Base-by-base conservation (phyloP, 2,888 invertebrate species). In the Sphaeridia pumilis region DNA sequence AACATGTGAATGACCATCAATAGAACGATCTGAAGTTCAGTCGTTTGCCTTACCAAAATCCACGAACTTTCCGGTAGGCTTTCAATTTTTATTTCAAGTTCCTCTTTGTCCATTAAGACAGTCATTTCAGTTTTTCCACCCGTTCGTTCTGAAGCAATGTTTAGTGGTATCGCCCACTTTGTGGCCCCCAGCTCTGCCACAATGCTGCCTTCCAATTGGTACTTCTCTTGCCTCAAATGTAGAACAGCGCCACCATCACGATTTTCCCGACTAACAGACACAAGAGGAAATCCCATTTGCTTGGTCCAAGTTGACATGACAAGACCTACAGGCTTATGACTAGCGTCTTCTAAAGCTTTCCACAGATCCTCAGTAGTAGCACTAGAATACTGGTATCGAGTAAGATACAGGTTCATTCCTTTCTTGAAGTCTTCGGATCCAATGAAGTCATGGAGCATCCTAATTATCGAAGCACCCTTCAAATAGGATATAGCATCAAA, bases 151-250 rank as follows among this genome's bases (percentile, higher is more conserved):
- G 85, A 84, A 49, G 83, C 82, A 55, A 93, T 80, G 31, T 84
- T 83, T 53, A 94, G 78, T 1, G 94, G 94, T 48, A 94, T 83
- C 77, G 88, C 82, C 94, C 94, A 94, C 14, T 80, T 70, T n/a
- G n/a, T n/a, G n/a, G n/a, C n/a, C n/a, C n/a, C n/a, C n/a, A n/a
- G n/a, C n/a, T n/a, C n/a, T 5, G 53, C 34, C 26, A 26, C 46
- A n/a, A n/a, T n/a, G n/a, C n/a, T n/a, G n/a, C n/a, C n/a, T n/a
- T n/a, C n/a, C n/a, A n/a, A n/a, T n/a, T n/a, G n/a, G n/a, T n/a
- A n/a, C n/a, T n/a, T n/a, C n/a, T n/a, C n/a, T n/a, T n/a, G n/a
- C n/a, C n/a, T n/a, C n/a, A n/a, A n/a, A n/a, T n/a, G n/a, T n/a
- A n/a, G n/a, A n/a, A n/a, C n/a, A n/a, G n/a, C n/a, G n/a, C n/a